Base-by-base conservation (phyloP, 2,797 vertebrate species). In the Dendrocincla tyrannina region DNA sequence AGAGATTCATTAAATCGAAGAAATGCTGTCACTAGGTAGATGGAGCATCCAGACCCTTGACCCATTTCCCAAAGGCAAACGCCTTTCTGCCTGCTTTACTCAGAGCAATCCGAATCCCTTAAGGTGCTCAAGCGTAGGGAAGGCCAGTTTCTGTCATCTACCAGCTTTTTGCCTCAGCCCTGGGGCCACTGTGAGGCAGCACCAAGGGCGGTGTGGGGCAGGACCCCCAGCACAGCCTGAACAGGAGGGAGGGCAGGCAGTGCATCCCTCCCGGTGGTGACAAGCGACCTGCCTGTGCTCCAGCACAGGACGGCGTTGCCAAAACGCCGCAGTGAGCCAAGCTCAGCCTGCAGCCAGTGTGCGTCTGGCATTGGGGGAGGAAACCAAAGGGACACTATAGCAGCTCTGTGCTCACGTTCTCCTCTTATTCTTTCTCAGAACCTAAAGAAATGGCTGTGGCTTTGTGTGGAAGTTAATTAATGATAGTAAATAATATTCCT, bases 401-500 rank as follows among this genome's bases (percentile, higher is more conserved):
- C 66, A 41, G 60, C 70, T 74, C 73, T 33, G 30, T 5, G 32
- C 41, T 82, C 46, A 2, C 4, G 1, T 69, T 80, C 49, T 47
- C 46, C 59, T 44, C 66, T 67, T 55, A 10, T 28, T 55, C 63
- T 68, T 79, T 20, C 86, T 77, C 67, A 55, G 78, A 87, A 85
- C 22, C 60, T 53, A 80, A 69, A 87, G 84, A 87, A 85, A 87
- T 73, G 91, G 67, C 87, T 39, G 81, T 44, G 87, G 89, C 75
- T 95, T 84, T 76, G 89, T 80, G 47, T 70, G 72, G 72, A 92
- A 85, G 89, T 91, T 93, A 95, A 93, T 96, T 93, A 93, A 74
- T 50, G 82, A 64, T n/a, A 85, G 89, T 85, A 96, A 95, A 93
- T 88, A 95, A 77, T 85, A 95, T 83, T 88, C 93, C 85, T 96